Conservation (phyloP, 2,797 vertebrate species). For the Hybognathus amarus region DNA sequence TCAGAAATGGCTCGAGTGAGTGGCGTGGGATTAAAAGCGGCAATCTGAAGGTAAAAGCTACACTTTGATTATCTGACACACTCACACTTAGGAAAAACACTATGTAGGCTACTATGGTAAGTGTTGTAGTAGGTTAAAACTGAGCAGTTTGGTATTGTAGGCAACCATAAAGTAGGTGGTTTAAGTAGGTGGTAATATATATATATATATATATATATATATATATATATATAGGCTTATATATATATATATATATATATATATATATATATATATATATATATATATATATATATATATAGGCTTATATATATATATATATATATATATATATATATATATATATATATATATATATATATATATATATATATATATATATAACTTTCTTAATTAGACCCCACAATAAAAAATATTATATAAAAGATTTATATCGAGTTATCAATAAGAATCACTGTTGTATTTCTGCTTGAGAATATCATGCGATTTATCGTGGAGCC, state of each 20-base stretch:
- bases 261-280: too few relatives aligned
- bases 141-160: not conserved
- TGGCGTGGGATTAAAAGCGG: not conserved
- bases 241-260: too few relatives aligned
- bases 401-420: not conserved
- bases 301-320: too few relatives aligned
- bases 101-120: not conserved
- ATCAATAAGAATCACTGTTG: not conserved
- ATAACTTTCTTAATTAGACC: not conserved
- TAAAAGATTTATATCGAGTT: not conserved
- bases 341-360: too few relatives aligned
- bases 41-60: conserved; percentile 18
- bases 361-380: too few relatives aligned
- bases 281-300: too few relatives aligned
- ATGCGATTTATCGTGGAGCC: not conserved
- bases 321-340: too few relatives aligned
- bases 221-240: too few relatives aligned
- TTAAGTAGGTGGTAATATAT: too few relatives aligned
- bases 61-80: not conserved
- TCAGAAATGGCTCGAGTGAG: not conserved
- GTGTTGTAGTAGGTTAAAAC: not conserved
- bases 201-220: too few relatives aligned
- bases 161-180: not conserved
- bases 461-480: not conserved
- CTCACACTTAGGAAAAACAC: not conserved